Evolutionary conservation across 2,888 invertebrate species (phyloP).

Genomic region (Strigamia transsilvanica): DNA sequence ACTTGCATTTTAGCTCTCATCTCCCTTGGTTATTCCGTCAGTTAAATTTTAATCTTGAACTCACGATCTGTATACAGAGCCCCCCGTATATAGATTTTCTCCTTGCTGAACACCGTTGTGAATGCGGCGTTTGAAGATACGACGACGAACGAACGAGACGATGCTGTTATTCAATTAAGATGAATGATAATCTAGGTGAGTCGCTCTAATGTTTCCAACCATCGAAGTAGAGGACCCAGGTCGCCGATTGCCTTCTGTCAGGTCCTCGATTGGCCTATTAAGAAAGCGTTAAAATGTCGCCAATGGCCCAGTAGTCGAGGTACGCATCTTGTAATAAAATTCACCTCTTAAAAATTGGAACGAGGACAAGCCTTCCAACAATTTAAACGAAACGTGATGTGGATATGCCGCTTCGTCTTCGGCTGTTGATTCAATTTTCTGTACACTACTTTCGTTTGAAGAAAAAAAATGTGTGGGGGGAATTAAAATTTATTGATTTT

Average conservation of each 20-base stretch:
- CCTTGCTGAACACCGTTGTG: background rate
- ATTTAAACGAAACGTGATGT: background rate
- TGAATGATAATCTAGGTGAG: conserved; percentile 48
- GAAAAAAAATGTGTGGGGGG: background rate
- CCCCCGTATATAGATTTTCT: conserved; percentile 31
- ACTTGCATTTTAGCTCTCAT: conserved; percentile 40
- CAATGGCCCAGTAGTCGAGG: conserved; percentile 24
- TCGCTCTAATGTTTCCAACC: conserved; percentile 24
- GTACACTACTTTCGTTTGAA: background rate
- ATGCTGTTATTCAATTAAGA: conserved; percentile 48
- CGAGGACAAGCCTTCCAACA: background rate
- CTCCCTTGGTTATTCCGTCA: conserved; percentile 48
- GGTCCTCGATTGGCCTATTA: conserved; percentile 33
- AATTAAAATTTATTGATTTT: conserved; percentile 4
- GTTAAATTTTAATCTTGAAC: conserved; percentile 48
- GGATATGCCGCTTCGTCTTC: background rate
- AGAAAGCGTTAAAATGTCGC: conserved; percentile 42
- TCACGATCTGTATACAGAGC: conserved; percentile 39
- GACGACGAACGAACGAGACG: background rate
- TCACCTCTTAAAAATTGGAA: conserved; percentile 11
- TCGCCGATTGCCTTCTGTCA: conserved; percentile 38
- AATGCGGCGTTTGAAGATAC: background rate
- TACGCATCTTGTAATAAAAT: conserved; percentile 38
- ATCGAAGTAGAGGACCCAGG: conserved; percentile 30
- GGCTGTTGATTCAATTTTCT: conserved; percentile 7